Base-by-base conservation (phyloP, 2,113 vertebrate genomes). In the Phylloscopus whistleri region DNA sequence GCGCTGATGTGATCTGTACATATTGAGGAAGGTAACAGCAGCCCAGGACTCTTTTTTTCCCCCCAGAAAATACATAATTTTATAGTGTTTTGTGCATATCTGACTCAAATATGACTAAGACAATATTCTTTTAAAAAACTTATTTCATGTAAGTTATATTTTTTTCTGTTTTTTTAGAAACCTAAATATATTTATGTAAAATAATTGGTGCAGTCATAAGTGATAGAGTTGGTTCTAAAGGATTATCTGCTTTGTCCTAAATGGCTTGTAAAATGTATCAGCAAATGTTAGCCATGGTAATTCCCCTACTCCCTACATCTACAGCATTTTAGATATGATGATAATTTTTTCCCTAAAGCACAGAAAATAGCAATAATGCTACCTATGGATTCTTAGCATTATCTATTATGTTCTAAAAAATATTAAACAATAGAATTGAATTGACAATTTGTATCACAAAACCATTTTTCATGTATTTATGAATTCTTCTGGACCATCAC, bases 381-480 rank as follows among this genome's bases (percentile, higher is more conserved):
- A 41, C 90, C 92, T 79, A 44, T 13, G 59, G 89, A 97, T 96
- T 90, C 93, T 95, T 68, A 91, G 37, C 46, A 74, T 35, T 95
- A 94, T 75, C 55, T 97, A 89, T 73, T 52, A 20, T 11, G 33
- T 11, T 52, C 22, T 28, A 76, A 68, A 63, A 96, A 68, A 62
- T 79, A 96, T 52, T 24, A 72, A n/a, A 31, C 84, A 87, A 93
- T 80, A 73, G 6, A 51, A 26, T 89, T 96, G 77, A 73, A 94
- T 95, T 84, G 94, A 95, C 85, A 93, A 69, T 76, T 94, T 63
- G 22, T 41, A 97, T 77, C 73, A 93, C 52, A 96, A 96, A 97
- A 93, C 88, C 55, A 94, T 97, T 96, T 97, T 93, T 96, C 90
- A 95, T 75, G 22, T 52, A 95, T 88, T 95, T 95, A 94, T 87